Evolutionary conservation across 1,140 invertebrate genomes (phyloP).

Genomic region (Druon quercuslanigerum): DNA sequence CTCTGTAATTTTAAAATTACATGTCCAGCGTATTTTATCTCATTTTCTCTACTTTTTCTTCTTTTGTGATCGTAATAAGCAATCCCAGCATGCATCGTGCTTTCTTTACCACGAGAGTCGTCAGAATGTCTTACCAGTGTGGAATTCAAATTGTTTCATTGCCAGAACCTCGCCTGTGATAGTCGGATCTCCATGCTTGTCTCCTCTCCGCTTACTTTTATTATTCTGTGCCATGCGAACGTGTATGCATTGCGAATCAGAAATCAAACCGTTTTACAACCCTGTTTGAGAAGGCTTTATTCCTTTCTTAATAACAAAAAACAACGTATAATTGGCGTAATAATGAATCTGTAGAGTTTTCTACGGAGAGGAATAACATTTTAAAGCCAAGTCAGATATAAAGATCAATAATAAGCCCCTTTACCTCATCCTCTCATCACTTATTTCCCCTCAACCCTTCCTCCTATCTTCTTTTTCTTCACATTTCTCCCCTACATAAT

Average conservation of each 20-base stretch:
- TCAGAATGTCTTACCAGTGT: slow-evolving; percentile 11
- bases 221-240: not conserved
- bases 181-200: not conserved
- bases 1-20: slow-evolving; percentile 16
- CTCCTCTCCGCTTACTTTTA: slow-evolving; percentile 11
- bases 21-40: slow-evolving; percentile 3
- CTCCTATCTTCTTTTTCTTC: too few relatives aligned
- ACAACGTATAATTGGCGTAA: not conserved
- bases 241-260: slow-evolving; percentile 18
- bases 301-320: not conserved
- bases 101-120: slow-evolving; percentile 3
- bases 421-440: too few relatives aligned
- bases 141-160: slow-evolving; percentile 31
- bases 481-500: too few relatives aligned
- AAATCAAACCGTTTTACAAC: slow-evolving; percentile 14
- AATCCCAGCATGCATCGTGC: slow-evolving; percentile 16
- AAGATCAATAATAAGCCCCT: too few relatives aligned
- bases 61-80: not conserved
- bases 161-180: slow-evolving; percentile 22
- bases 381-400: too few relatives aligned
- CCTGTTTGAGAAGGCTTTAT: not conserved
- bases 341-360: not conserved
- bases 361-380: too few relatives aligned
- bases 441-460: too few relatives aligned
- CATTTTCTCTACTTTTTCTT: slow-evolving; percentile 8